Evolutionary conservation across 2,797 vertebrate species (phyloP), one percentile per base, ranked within the genome.

Genomic region (Aselliscus stoliczkanus): DNA sequence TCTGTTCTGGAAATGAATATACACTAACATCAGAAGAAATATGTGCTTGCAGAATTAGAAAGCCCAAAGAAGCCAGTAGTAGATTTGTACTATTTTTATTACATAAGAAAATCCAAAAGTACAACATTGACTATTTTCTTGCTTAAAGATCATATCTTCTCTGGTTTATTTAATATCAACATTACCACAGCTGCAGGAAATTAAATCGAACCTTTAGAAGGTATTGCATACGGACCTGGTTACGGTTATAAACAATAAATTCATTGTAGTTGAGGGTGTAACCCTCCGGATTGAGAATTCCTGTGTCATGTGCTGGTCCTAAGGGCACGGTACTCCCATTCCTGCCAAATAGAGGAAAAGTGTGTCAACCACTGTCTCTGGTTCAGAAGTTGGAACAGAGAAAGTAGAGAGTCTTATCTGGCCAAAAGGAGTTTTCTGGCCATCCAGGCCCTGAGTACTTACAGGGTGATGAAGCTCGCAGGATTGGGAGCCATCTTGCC

Each of bases 231-330:
- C 98, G 98, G 23, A 98, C 98, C 98, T 99, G 99, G 3, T 98
- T 97, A 1, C 99, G 98, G 88, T 98, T 98, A 93, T 99, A 99
- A 56, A 99, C 99, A 0, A 99, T 98, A 93, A 98, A 99, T 97
- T 99, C 99, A 10, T 99, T 99, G 98, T 99, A 99, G 79, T 99
- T 99, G 23, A 99, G 99, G 2, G 99, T 98, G 96, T 99, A 99
- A n/a, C 98, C 97, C 2, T 92, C 97, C 1, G 81, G 88, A 75
- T 98, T 98, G 4, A 95, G 96, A 79, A 98, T 81, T 3, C 98
- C 98, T 0, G 99, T 99, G 93, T 98, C 98, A 88, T 96, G 82
- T 0, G 97, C 97, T 0, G 99, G 99, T 1, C 99, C 99, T 98
- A 99, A 96, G 0, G 99, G 99, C 39, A 99, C 99, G 0, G 96